These are phyloP conservation scores for Nasonovia ribisnigri DNA, from an alignment of 2,888 invertebrate genomes.

Conservation along the genomic window DNA sequence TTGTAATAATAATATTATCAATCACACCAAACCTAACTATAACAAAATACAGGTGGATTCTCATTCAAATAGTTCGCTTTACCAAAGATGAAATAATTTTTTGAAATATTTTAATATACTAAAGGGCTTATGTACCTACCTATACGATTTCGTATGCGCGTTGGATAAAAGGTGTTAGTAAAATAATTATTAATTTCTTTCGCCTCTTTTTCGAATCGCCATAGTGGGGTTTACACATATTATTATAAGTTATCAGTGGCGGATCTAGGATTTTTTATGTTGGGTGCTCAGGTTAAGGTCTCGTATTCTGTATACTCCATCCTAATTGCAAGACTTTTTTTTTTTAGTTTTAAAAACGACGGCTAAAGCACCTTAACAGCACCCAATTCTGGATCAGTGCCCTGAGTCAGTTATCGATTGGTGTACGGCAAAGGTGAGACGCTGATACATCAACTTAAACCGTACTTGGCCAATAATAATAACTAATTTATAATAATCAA, in stretches of 20 bases:
- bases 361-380: too few species aligned
- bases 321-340: too few species aligned
- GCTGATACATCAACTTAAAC: too few species aligned
- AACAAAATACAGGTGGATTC: not conserved
- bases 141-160: not conserved
- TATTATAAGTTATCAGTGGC: not conserved
- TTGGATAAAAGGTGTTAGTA: not conserved
- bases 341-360: too few species aligned
- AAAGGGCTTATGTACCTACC: not conserved
- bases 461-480: too few species aligned
- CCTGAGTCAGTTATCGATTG: too few species aligned
- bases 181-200: not conserved
- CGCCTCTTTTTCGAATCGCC: not conserved
- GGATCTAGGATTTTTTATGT: too few species aligned
- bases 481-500: not conserved
- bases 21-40: not conserved
- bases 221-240: not conserved
- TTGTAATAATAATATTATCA: not conserved
- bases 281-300: too few species aligned
- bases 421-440: too few species aligned
- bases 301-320: too few species aligned
- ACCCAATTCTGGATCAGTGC: too few species aligned
- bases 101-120: not conserved
- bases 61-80: not conserved
- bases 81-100: not conserved